Evolutionary conservation across 2,888 invertebrate species (phyloP), one percentile per base, ranked within the genome.

Genomic region (Anoncus sp.): DNA sequence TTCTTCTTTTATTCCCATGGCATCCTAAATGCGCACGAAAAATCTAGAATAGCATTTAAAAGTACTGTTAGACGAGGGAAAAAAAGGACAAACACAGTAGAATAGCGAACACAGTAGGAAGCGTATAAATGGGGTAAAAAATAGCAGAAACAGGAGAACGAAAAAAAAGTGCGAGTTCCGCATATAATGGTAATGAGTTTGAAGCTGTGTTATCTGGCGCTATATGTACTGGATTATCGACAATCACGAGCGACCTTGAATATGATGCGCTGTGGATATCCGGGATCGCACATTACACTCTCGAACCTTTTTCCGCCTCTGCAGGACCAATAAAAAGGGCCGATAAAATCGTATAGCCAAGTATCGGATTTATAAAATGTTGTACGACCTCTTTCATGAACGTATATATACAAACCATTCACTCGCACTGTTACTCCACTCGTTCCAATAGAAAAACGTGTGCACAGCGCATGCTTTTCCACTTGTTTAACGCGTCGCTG

Each of bases 311-410:
- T 59, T 35, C 59, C 14, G 12, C 12, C 31, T 53, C 55, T 45
- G 49, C 43, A 22, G 22, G 20, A 22, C 72, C 62, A 67, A 72
- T 70, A 49, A 77, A 57, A 77, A 38, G 47, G 38, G 51, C 72
- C 67, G 55, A 77, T 77, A 63, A 72, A 77, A 67, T 45, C 20
- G 24, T 43, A 66, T 40, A 16, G 38, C 53, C 40, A 40, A n/a
- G 18, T 72, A 77, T 62, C 55, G 55, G 72, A 55, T 72, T 45
- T 45, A 53, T 40, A 65, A 31, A 45, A 67, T 67, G 40, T 27
- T 55, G 38, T 12, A 69, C 40, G 55, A 27, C 10, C 62, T 62
- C 62, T 73, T 16, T 38, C 16, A n/a, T n/a, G n/a, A n/a, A n/a
- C n/a, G n/a, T n/a, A n/a, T n/a, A n/a, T 38, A 47, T 47, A 20